Conservation (phyloP, 2,113 vertebrate genomes). For the Daubentonia madagascariensis region DNA sequence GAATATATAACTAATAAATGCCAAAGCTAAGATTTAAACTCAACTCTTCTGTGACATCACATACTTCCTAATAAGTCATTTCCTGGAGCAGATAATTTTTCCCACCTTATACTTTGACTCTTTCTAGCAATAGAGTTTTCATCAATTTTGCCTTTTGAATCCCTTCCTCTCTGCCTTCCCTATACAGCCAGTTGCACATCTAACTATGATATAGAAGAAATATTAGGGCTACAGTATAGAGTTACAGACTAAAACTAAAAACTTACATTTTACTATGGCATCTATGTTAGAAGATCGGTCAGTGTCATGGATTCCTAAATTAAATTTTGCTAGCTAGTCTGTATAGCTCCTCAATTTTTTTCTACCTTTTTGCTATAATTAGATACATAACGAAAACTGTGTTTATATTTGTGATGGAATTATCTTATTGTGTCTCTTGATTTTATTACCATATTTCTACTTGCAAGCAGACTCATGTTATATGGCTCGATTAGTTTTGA, state of each 20-base stretch:
- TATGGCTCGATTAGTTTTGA: not conserved
- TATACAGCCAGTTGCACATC: not conserved
- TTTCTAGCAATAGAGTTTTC: not conserved
- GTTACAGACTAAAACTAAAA: not conserved
- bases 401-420: not conserved
- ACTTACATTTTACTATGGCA: not conserved
- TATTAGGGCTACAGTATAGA: not conserved
- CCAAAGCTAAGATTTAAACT: not conserved
- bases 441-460: not conserved
- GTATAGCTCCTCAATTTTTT: not conserved
- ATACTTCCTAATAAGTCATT: not conserved
- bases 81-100: not conserved
- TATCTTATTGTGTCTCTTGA: not conserved
- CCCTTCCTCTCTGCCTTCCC: not conserved
- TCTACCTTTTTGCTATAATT: not conserved
- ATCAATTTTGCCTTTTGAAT: not conserved
- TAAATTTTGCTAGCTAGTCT: not conserved
- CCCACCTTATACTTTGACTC: not conserved
- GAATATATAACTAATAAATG: not conserved
- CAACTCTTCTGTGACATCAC: not conserved
- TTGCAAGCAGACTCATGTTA: not conserved
- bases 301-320: not conserved
- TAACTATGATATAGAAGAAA: not conserved
- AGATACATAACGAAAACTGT: not conserved
- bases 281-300: not conserved